Evolutionary conservation across 2,113 vertebrate genomes (phyloP), one percentile per base, ranked within the genome.

Genomic region (Chlorocebus sabaeus): DNA sequence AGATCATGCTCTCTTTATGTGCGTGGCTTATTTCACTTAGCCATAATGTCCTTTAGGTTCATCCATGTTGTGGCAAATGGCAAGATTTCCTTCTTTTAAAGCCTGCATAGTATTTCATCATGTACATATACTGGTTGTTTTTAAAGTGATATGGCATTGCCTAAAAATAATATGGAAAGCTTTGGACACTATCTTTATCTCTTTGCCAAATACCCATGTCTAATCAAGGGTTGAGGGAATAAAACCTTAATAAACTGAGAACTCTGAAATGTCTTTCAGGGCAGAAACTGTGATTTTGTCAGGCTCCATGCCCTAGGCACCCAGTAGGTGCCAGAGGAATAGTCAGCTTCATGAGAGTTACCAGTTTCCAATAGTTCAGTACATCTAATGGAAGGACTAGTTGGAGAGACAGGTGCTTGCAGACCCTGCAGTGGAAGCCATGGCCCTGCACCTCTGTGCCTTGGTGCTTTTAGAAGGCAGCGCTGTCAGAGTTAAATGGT

Each of bases 91-190:
- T 72, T 14, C 16, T 72, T 35, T 20, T 78, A 50, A 52, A 87
- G 67, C 8, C 35, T 52, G 68, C 11, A 2, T 30, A 87, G 35
- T 52, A 72, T 70, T 52, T 14, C 48, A 72, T 52, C n/a, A 6
- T 27, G 8, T 52, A 11, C 13, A 18, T 52, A 64, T 35, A 27
- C 23, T 73, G n/a, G 17, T 55, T n/a, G 20, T 64, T 92, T 96
- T 95, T 64, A 64, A 78, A 83, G 52, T 3, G 1, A 5, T 83
- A 22, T 30, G 11, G 48, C 43, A 8, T 11, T 90, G 43, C 68
- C 93, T 76, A 50, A 83, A 85, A 89, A 64, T 64, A 45, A 76
- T 48, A 57, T 27, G 67, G 85, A 81, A 64, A 78, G 38, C 50
- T 64, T 64, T 45, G 38, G 67, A 22, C 22, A 50, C 78, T 57